Evolutionary conservation across 2,888 invertebrate genomes (phyloP), one percentile per base, ranked within the genome.

Genomic region (Cotesia congregata): DNA sequence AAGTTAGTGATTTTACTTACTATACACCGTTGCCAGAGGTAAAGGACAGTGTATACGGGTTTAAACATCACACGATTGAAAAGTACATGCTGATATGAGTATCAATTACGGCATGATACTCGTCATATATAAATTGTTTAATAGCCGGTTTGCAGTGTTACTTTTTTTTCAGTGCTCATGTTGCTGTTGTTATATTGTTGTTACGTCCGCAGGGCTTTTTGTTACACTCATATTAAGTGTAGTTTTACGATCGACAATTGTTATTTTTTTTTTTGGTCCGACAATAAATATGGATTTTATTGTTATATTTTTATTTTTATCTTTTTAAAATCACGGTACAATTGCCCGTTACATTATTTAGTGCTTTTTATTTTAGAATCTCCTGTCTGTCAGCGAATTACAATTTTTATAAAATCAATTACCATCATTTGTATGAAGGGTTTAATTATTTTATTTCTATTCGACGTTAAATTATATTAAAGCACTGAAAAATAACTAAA

Each of bases 21-120:
- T 12, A 59, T 69, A 69, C 69, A 40, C 7, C 15, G 5, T 60
- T 70, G n/a, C n/a, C 6, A n/a, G 30, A 39, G n/a, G 15, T n/a
- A 40, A 40, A 50, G 70, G 5, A 39, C n/a, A 65, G 12, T n/a
- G 12, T 15, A 39, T 38, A 64, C 17, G 20, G 60, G 68, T 76
- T 76, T 76, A 39, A 76, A 72, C 72, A 61, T 72, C 67, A 67
- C 17, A 61, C 74, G 68, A 76, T 76, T 76, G 76, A 76, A 72
- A 67, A 76, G 76, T 67, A 76, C 39, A 72, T 72, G 61, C 59
- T 67, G 73, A 73, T 73, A 61, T 72, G 67, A 72, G 75, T 76
- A 76, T 76, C 75, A 71, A 76, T 76, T 76, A 76, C 75, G 65
- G 30, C 67, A 59, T 50, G 50, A 30, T 73, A 61, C 59, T 40